Percentiles rank a stretch among this genome's conserved stretches.
Conservation (phyloP, 1,140 invertebrate genomes). For the Drosophila baimaii region DNA sequence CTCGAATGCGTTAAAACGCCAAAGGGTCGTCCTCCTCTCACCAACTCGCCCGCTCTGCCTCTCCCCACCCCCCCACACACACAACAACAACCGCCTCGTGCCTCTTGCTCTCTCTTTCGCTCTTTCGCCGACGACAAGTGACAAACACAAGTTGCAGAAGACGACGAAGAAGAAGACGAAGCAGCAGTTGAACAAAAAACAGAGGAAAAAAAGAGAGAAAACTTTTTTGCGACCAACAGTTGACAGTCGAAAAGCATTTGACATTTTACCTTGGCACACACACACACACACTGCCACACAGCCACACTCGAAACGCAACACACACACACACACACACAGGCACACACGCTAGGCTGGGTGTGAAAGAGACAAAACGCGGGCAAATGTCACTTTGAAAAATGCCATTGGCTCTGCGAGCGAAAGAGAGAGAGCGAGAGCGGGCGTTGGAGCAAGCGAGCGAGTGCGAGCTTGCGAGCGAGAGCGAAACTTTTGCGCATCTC, state of each 20-base stretch:
- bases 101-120: slow-evolving; percentile 37
- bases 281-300: slow-evolving; percentile 26
- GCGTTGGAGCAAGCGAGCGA: slow-evolving; percentile 19
- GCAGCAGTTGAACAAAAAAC: slow-evolving; percentile 29
- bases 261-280: slow-evolving; percentile 81
- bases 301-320: slow-evolving; percentile 10
- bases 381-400: slow-evolving; percentile 84
- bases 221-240: slow-evolving; percentile 78
- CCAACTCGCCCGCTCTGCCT: slow-evolving; percentile 10
- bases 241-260: slow-evolving; percentile 83
- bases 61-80: neutral
- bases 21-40: slow-evolving; percentile 65
- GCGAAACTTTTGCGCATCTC: slow-evolving; percentile 68
- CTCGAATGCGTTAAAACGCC: slow-evolving; percentile 72
- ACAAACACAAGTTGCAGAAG: slow-evolving; percentile 52
- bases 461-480: slow-evolving; percentile 26
- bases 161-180: slow-evolving; percentile 21
- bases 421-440: slow-evolving; percentile 35
- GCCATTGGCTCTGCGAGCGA: slow-evolving; percentile 76
- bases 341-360: slow-evolving; percentile 45
- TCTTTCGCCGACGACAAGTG: slow-evolving; percentile 64
- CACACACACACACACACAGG: slow-evolving; percentile 26
- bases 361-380: slow-evolving; percentile 73
- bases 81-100: slow-evolving; percentile 10
- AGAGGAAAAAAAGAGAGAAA: slow-evolving; percentile 37